phyloP scores from a whole-genome alignment of 2,113 vertebrate species.

The Macaca fascicularis region DNA sequence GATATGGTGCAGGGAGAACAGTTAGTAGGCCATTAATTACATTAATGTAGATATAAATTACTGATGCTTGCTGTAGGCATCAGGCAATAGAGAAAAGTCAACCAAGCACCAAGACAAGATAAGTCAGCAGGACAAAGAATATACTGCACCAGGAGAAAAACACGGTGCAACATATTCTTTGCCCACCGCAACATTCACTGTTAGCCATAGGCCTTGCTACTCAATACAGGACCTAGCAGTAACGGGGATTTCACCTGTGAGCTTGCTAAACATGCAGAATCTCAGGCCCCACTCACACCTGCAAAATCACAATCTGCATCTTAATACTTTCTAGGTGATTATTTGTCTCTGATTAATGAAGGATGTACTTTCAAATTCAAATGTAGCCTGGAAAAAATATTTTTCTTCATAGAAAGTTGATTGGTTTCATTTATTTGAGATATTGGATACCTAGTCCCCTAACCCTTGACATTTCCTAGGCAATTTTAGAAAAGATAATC shows the following conservation, averaged over 20 bases:
- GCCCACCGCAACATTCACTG: neutral
- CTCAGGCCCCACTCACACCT: neutral
- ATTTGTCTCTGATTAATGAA: constrained; percentile 11
- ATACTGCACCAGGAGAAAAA: neutral
- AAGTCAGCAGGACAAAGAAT: constrained; percentile 23
- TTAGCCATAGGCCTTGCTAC: neutral
- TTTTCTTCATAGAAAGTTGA: neutral
- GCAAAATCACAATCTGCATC: neutral
- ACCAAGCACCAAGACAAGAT: neutral
- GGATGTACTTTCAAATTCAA: constrained; percentile 35
- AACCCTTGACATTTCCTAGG: neutral
- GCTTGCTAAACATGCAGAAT: neutral
- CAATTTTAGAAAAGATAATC: neutral
- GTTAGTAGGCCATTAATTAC: neutral
- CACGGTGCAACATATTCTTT: neutral
- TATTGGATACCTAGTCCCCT: neutral
- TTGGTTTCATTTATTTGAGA: neutral
- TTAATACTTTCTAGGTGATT: constrained; percentile 3
- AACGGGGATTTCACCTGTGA: neutral
- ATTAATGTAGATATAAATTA: neutral
- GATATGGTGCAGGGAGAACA: neutral
- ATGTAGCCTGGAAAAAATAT: neutral
- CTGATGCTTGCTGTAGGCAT: neutral
- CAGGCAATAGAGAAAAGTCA: neutral
- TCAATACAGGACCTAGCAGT: neutral